Percentiles rank a stretch among this genome's conserved stretches.
Evolutionary conservation across 2,797 vertebrate species (phyloP).

Genomic region (Siniperca undulata): DNA sequence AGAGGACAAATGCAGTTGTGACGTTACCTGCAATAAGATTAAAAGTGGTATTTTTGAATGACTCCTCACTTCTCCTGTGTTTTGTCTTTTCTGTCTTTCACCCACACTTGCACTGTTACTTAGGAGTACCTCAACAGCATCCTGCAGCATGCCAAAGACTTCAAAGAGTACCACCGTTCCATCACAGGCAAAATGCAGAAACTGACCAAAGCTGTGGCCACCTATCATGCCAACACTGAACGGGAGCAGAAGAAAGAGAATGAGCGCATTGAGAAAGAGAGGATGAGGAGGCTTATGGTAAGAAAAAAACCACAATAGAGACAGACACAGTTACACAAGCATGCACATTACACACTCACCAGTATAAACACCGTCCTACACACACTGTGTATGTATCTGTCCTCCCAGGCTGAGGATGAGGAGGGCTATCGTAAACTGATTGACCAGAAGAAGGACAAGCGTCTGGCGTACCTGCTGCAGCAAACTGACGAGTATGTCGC

Average conservation of each 20-base stretch:
- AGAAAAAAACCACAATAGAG: slow-evolving; percentile 9
- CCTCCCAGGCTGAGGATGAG: slow-evolving; percentile 92
- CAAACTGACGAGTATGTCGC: slow-evolving; percentile 98
- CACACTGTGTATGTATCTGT: not conserved
- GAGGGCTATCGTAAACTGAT: slow-evolving; percentile 98
- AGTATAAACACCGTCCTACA: not conserved
- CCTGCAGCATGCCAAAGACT: slow-evolving; percentile 98
- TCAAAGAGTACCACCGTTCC: slow-evolving; percentile 97
- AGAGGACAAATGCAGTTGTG: not conserved
- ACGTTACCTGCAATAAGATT: not conserved
- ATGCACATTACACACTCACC: not conserved
- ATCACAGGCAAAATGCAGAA: slow-evolving; percentile 97
- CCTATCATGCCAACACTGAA: slow-evolving; percentile 97
- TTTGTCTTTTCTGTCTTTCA: not conserved
- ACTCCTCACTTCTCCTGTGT: not conserved
- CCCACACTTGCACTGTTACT: not conserved
- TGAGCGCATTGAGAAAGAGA: slow-evolving; percentile 97
- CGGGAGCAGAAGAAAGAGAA: slow-evolving; percentile 99
- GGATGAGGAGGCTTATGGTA: slow-evolving; percentile 97
- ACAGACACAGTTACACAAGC: not conserved
- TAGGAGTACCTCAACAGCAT: slow-evolving; percentile 99
- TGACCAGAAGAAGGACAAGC: slow-evolving; percentile 99
- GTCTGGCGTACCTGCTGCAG: slow-evolving; percentile 97
- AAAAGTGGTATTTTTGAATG: not conserved
- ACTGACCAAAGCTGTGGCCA: slow-evolving; percentile 96